These are phyloP conservation scores for Heliornis fulica DNA, from an alignment of 2,113 vertebrate genomes.

Conservation along the genomic window DNA sequence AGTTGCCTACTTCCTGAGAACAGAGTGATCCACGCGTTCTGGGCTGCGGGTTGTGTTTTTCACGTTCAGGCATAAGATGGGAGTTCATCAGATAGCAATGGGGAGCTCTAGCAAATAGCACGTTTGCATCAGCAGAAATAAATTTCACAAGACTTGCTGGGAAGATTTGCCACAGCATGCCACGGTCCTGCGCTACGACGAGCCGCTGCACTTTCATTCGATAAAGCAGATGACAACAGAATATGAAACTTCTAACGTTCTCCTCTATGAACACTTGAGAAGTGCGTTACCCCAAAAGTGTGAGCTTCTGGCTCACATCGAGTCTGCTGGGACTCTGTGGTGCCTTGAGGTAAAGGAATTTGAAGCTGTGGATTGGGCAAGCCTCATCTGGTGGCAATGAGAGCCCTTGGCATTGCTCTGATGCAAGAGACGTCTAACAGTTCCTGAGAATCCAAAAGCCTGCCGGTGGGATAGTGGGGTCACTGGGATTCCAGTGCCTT, in stretches of 20 bases:
- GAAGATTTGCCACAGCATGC: background rate
- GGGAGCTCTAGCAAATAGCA: background rate
- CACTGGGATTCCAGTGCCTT: background rate
- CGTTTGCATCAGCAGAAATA: constrained; percentile 32
- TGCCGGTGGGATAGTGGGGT: background rate
- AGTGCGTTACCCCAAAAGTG: background rate
- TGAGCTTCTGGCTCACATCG: background rate
- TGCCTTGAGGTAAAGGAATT: background rate
- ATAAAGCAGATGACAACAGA: background rate
- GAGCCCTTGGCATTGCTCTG: background rate
- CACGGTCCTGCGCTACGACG: background rate
- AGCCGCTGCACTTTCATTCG: background rate
- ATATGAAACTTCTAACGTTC: constrained; percentile 42
- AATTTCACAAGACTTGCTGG: background rate
- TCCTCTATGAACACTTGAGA: background rate
- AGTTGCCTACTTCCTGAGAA: constrained; percentile 66
- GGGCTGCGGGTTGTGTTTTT: constrained; percentile 49
- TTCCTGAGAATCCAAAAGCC: background rate
- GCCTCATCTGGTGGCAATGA: background rate
- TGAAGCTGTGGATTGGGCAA: background rate
- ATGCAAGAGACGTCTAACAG: background rate
- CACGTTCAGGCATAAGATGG: background rate
- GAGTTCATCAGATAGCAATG: constrained; percentile 53
- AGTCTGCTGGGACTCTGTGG: background rate
- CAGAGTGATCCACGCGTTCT: constrained; percentile 41